These are phyloP conservation scores for Carcina quercana DNA, from an alignment of 2,888 invertebrate genomes.

Conservation along the genomic window DNA sequence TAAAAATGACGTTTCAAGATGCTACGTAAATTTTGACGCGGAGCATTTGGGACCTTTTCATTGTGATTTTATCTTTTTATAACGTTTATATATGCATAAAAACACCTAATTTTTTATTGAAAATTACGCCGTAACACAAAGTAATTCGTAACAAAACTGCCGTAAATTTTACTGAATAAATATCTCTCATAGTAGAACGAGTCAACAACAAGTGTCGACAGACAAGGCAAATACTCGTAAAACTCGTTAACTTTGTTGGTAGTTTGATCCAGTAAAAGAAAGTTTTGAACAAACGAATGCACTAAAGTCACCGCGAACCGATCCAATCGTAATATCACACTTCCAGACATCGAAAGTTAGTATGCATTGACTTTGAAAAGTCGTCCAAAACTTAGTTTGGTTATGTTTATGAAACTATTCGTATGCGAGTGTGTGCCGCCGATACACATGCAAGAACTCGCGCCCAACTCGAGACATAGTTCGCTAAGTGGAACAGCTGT, in stretches of 20 bases:
- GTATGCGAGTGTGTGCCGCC: constrained; percentile 69
- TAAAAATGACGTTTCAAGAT: constrained; percentile 16
- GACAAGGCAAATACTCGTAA: too few species aligned
- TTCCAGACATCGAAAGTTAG: constrained; percentile 72
- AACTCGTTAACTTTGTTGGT: constrained; percentile 58
- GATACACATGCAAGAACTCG: constrained; percentile 73
- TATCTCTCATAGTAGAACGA: too few species aligned
- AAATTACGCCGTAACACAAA: too few species aligned
- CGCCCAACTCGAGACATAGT: constrained; percentile 72
- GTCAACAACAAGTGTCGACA: too few species aligned
- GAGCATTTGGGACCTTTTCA: too few species aligned
- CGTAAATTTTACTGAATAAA: too few species aligned
- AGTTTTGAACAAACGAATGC: constrained; percentile 71
- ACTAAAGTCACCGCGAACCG: constrained; percentile 69
- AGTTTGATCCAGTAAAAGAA: constrained; percentile 67
- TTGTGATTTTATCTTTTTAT: too few species aligned
- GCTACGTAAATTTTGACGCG: too few species aligned
- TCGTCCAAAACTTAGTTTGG: constrained; percentile 74
- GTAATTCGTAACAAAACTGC: too few species aligned
- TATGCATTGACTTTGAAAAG: constrained; percentile 75
- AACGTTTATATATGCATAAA: too few species aligned
- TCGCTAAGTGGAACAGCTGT: constrained; percentile 74
- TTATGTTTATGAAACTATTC: constrained; percentile 75
- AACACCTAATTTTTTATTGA: too few species aligned
- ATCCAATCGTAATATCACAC: constrained; percentile 72